A percentile compares a stretch with the other conserved stretches of the same genome.
Evolutionary conservation across 2,113 vertebrate genomes (phyloP).

Genomic region (Gobiocypris rarus): DNA sequence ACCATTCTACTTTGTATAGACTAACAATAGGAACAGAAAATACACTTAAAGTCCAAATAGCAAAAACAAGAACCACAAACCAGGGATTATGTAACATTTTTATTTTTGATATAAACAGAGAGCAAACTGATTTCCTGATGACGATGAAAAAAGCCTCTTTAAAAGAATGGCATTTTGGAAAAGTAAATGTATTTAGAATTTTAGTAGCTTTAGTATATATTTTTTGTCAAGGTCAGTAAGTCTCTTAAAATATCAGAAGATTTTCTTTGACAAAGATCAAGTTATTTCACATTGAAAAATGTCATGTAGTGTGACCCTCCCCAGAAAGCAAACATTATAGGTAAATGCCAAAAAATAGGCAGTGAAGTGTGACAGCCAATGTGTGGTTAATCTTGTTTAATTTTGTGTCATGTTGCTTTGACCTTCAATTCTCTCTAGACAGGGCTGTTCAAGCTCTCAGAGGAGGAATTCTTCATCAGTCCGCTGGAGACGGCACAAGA

Average conservation of each 20-base stretch:
- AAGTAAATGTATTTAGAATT: neutral
- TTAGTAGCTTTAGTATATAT: neutral
- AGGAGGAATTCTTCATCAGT: slow-evolving; percentile 91
- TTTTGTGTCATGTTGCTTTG: neutral
- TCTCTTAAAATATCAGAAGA: too few relatives aligned
- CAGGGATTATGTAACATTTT: too few relatives aligned
- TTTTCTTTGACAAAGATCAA: neutral
- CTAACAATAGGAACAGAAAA: too few relatives aligned
- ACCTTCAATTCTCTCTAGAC: slow-evolving; percentile 73
- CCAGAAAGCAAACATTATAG: too few relatives aligned
- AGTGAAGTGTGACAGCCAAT: neutral
- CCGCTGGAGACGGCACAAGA: slow-evolving; percentile 71
- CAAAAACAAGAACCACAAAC: too few relatives aligned
- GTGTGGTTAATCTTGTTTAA: neutral
- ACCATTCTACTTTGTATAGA: too few relatives aligned
- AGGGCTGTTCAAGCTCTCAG: slow-evolving; percentile 86
- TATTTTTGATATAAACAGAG: neutral
- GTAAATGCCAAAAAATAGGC: neutral
- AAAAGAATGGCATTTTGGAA: neutral
- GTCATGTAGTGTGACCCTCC: neutral
- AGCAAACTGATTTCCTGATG: neutral
- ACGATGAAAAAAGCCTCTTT: neutral
- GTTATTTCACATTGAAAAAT: neutral
- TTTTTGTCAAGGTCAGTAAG: too few relatives aligned
- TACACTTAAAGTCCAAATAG: too few relatives aligned